phyloP scores from a whole-genome alignment of 35 echinoderm and acorn worm species.

The Patiria miniata region DNA sequence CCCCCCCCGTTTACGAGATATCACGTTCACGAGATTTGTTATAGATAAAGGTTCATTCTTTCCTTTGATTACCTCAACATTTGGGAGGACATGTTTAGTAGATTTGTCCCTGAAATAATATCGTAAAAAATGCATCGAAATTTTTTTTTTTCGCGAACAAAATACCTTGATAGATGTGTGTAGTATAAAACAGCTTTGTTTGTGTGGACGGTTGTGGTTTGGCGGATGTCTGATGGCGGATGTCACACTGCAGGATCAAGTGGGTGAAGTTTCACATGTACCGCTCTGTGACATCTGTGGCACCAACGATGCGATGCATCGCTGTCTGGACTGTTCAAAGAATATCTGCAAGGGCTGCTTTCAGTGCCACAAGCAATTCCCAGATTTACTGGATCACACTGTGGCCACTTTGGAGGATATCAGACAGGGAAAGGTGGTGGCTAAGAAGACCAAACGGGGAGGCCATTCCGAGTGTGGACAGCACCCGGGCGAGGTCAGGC shows the following conservation, averaged over 20 bases:
- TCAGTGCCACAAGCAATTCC: neutral
- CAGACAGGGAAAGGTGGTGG: neutral
- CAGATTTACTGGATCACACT: neutral
- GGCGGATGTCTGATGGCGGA: neutral
- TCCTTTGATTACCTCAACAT: too few relatives aligned
- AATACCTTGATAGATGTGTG: too few relatives aligned
- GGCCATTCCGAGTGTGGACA: neutral
- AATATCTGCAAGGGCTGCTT: neutral
- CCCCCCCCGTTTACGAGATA: too few relatives aligned
- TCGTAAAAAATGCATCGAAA: too few relatives aligned
- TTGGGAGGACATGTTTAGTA: too few relatives aligned
- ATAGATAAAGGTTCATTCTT: too few relatives aligned
- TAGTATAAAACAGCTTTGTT: too few relatives aligned
- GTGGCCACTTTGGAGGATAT: neutral
- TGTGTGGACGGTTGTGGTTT: too few relatives aligned
- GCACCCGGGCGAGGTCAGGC: conserved; percentile 19
- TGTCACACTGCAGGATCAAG: neutral
- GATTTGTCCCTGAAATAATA: too few relatives aligned
- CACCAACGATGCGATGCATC: neutral
- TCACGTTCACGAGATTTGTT: too few relatives aligned
- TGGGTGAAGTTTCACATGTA: neutral
- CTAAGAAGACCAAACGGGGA: neutral
- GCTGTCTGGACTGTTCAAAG: neutral
- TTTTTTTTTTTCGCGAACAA: too few relatives aligned
- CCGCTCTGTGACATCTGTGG: neutral